Base-by-base conservation (phyloP, 1,140 invertebrate genomes). In the Temnothorax longispinosus region DNA sequence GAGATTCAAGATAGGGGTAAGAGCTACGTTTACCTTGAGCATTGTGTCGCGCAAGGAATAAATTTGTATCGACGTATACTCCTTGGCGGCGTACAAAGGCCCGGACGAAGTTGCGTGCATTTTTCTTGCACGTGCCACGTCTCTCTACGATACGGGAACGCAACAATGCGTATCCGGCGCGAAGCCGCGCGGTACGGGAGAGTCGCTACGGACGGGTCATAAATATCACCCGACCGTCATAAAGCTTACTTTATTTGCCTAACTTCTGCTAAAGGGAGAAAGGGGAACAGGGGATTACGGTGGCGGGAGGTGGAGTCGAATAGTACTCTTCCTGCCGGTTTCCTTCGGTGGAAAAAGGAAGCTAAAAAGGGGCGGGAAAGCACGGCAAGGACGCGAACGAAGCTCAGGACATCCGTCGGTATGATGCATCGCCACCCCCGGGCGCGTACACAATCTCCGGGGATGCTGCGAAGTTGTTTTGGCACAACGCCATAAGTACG, bases 221-320 rank as follows among this genome's bases (percentile, higher is more conserved):
- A 82, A 87, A 87, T 87, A 80, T 80, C 13, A 35, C 35, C 71
- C 44, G 54, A 62, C 35, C 52, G 58, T 72, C 86, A 85, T 85
- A 76, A 87, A 87, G 86, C 74, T 87, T 87, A 75, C 58, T 87
- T 87, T 87, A 87, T 87, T 87, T 87, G 80, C 60, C 81, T 76
- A 87, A 87, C 86, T 87, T 87, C 82, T 87, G 86, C 80, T 85
- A 74, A 38, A 81, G 52, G n/a, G 21, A 81, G 76, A 62, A 60
- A 82, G 69, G 13, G 64, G 56, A 60, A 35, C 15, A 35, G 69
- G 27, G 41, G 41, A 75, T 84, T 60, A 75, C 54, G 13, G 15
- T 4, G 8, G 67, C 38, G 13, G 54, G 27, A 60, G 54, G 69
- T 50, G 38, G 52, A 84, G 69, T 84, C 80, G 80, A 84, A 84